Conservation (phyloP, 2,888 invertebrate species). For the Chrysodeixis includens region DNA sequence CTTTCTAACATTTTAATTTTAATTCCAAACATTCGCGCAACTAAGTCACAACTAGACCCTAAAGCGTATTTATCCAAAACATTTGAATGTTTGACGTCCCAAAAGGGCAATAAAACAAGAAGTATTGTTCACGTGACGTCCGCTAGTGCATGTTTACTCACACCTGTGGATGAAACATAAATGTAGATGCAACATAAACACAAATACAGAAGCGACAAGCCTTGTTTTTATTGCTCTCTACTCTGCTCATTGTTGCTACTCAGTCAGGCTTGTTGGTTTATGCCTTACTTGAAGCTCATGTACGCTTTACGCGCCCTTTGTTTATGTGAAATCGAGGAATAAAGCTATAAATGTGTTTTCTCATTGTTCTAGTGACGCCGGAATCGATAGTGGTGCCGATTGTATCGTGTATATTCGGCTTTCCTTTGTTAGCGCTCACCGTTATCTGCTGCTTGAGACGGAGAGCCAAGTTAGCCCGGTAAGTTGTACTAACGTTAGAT, state of each 20-base stretch:
- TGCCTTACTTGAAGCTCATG: conserved; percentile 45
- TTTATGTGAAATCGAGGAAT: conserved; percentile 29
- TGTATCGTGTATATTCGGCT: conserved; percentile 96
- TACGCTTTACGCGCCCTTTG: conserved; percentile 28
- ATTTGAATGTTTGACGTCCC: conserved; percentile 13
- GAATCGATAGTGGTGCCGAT: conserved; percentile 97
- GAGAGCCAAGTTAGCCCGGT: conserved; percentile 94
- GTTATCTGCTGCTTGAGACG: conserved; percentile 96
- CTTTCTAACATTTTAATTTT: too few relatives aligned
- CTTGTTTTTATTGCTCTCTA: conserved; percentile 41
- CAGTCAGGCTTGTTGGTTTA: conserved; percentile 49
- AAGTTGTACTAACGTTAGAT: conserved; percentile 46
- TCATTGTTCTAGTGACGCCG: conserved; percentile 92
- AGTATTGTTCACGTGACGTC: conserved; percentile 19
- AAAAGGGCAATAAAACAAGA: conserved; percentile 30
- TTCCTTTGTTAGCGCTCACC: conserved; percentile 95
- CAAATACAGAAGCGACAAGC: conserved; percentile 29
- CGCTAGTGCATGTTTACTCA: conserved; percentile 25
- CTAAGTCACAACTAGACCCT: not conserved
- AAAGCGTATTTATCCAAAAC: conserved; percentile 12
- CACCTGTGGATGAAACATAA: conserved; percentile 37
- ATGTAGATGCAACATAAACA: conserved; percentile 41
- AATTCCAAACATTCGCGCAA: not conserved
- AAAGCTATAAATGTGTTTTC: conserved; percentile 35
- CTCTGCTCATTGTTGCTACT: conserved; percentile 30